Evolutionary conservation across 2,888 invertebrate species (phyloP).

Genomic region (Crioceris asparagi): DNA sequence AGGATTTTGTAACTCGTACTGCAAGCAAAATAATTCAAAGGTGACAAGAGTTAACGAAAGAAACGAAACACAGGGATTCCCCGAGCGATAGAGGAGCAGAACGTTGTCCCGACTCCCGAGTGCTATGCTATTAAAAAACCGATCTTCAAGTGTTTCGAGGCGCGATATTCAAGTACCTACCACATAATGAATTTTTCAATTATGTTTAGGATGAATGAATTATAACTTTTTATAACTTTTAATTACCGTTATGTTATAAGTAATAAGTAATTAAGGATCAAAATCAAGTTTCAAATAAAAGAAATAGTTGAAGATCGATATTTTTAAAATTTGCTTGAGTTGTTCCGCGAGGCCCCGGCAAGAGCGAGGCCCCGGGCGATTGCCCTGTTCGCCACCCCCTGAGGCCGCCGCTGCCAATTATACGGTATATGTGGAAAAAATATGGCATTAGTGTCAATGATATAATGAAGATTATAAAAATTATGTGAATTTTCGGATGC

Average conservation of each 20-base stretch:
- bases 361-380: too few relatives aligned
- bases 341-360: too few relatives aligned
- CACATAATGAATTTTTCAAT: background rate
- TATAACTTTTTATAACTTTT: background rate
- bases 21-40: slow-evolving; percentile 2
- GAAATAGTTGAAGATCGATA: too few relatives aligned
- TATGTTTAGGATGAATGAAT: background rate
- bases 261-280: too few relatives aligned
- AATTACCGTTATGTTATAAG: background rate
- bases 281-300: background rate
- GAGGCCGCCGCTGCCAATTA: too few relatives aligned
- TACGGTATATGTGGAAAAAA: too few relatives aligned
- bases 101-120: background rate
- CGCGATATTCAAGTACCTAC: background rate
- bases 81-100: slow-evolving; percentile 1
- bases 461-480: too few relatives aligned
- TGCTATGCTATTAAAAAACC: background rate
- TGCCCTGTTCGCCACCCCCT: too few relatives aligned
- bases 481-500: too few relatives aligned
- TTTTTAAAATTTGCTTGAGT: too few relatives aligned
- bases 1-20: background rate
- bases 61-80: slow-evolving; percentile 1
- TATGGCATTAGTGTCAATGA: too few relatives aligned
- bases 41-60: background rate
- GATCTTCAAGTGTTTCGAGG: background rate